phyloP scores from a whole-genome alignment of 1,140 invertebrate genomes.

The Gonioctena quinquepunctata region DNA sequence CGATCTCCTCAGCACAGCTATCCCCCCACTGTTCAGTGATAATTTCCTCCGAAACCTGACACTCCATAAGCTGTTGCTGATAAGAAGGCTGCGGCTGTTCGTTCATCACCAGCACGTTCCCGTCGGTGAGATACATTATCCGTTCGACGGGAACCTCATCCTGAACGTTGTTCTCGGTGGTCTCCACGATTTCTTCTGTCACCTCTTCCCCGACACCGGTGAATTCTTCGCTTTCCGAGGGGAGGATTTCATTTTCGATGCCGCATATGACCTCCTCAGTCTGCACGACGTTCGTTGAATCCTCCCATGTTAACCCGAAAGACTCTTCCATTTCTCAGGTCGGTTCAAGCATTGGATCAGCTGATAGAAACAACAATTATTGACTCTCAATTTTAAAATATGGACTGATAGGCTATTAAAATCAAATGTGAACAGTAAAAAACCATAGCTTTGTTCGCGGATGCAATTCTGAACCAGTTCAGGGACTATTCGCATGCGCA shows the following conservation, averaged over 20 bases:
- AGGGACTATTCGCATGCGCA: too few relatives aligned
- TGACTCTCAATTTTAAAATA: too few relatives aligned
- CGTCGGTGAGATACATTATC: constrained; percentile 56
- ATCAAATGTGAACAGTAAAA: too few relatives aligned
- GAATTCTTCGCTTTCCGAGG: constrained; percentile 61
- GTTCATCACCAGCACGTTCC: constrained; percentile 55
- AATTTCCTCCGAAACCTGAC: constrained; percentile 74
- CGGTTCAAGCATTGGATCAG: constrained; percentile 15
- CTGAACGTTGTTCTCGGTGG: constrained; percentile 3
- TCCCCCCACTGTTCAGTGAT: constrained; percentile 77
- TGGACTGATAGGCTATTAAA: too few relatives aligned
- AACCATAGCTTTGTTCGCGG: too few relatives aligned
- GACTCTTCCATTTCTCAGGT: constrained; percentile 53
- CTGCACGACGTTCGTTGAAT: constrained; percentile 62
- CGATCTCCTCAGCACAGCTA: constrained; percentile 49
- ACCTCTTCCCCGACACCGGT: constrained; percentile 60
- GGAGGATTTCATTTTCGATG: constrained; percentile 61
- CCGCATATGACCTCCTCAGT: constrained; percentile 69
- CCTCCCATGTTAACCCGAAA: constrained; percentile 61
- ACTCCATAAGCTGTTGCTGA: constrained; percentile 51
- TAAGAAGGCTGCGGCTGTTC: constrained; percentile 47
- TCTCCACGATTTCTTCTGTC: constrained; percentile 47
- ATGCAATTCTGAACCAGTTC: too few relatives aligned
- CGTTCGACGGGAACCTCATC: constrained; percentile 16
- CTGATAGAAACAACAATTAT: too few relatives aligned